Conservation (phyloP, 2,888 invertebrate species). For the Petrolisthes cinctipes region DNA sequence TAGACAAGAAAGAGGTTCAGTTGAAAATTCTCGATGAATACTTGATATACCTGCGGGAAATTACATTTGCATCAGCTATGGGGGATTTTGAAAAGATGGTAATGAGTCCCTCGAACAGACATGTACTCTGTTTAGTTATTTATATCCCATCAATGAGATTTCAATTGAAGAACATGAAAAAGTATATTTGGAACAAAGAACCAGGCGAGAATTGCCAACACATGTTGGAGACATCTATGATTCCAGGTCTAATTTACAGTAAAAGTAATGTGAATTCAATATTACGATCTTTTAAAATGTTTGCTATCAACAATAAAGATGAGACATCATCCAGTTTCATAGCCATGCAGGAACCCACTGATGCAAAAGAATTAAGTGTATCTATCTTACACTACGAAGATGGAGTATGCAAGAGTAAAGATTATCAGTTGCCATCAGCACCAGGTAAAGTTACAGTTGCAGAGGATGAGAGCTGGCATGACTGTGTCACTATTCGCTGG, state of each 20-base stretch:
- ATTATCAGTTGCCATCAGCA: conserved; percentile 20
- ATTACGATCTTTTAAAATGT: neutral
- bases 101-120: conserved; percentile 9
- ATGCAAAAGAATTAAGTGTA: neutral
- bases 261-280: neutral
- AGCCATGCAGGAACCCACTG: neutral
- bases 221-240: neutral
- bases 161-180: conserved; percentile 14
- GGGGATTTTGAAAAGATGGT: conserved; percentile 22
- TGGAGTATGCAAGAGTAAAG: neutral
- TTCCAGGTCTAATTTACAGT: neutral
- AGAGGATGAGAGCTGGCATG: neutral
- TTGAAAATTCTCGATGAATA: conserved; percentile 32
- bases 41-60: neutral
- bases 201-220: neutral
- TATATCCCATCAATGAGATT: neutral
- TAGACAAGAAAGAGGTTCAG: conserved; percentile 16
- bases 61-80: conserved; percentile 1
- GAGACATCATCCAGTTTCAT: neutral
- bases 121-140: conserved; percentile 20
- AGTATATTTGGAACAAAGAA: neutral
- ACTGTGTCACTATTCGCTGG: conserved; percentile 10
- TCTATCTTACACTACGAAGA: neutral
- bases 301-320: neutral
- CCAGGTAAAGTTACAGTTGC: neutral